Conservation (phyloP, 1,140 invertebrate genomes). For the Drosophila punjabiensis region DNA sequence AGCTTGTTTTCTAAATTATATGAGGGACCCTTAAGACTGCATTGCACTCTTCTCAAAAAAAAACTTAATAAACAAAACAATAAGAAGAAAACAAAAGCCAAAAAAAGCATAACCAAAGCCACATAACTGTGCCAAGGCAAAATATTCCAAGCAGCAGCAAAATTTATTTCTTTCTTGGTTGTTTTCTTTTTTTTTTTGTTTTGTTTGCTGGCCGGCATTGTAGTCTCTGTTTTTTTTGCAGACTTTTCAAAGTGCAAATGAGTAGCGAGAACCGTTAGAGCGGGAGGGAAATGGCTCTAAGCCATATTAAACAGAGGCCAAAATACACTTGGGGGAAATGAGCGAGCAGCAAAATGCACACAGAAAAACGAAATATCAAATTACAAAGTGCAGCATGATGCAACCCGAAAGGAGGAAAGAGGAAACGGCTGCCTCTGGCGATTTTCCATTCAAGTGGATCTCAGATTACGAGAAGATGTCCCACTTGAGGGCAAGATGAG, state of each 20-base stretch:
- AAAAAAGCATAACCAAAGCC: constrained; percentile 59
- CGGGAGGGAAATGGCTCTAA: constrained; percentile 36
- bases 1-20: constrained; percentile 3
- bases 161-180: constrained; percentile 30
- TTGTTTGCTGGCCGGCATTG: constrained; percentile 18
- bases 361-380: constrained; percentile 49
- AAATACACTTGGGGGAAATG: constrained; percentile 56
- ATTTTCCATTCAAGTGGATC: constrained; percentile 52
- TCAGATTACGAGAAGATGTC: constrained; percentile 25
- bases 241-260: constrained; percentile 43
- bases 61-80: constrained; percentile 24
- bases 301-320: constrained; percentile 66
- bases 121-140: constrained; percentile 78
- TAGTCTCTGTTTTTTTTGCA: constrained; percentile 35
- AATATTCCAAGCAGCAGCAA: constrained; percentile 39
- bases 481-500: constrained; percentile 34
- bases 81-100: constrained; percentile 21
- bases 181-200: constrained; percentile 9
- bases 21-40: not conserved
- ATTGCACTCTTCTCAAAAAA: constrained; percentile 2
- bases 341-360: constrained; percentile 13
- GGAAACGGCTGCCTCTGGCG: constrained; percentile 44
- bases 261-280: constrained; percentile 22
- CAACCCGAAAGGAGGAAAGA: constrained; percentile 13
- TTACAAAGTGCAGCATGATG: constrained; percentile 54